Conservation (phyloP, 2,113 vertebrate species). For the Recurvirostra avosetta region DNA sequence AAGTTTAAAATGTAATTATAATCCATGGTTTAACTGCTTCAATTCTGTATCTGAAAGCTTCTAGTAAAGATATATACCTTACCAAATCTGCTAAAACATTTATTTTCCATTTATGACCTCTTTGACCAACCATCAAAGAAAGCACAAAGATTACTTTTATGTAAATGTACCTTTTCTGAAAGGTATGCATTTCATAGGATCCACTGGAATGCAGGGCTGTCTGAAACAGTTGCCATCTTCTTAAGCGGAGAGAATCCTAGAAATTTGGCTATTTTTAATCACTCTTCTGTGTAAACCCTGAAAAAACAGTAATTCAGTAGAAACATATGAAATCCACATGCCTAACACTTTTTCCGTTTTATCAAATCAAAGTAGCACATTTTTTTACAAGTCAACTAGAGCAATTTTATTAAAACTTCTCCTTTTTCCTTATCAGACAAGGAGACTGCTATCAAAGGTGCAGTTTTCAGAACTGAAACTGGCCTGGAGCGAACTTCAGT, state of each 20-base stretch:
- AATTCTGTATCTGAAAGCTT: not conserved
- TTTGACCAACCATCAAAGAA: not conserved
- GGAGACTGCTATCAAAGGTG: not conserved
- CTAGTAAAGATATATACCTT: not conserved
- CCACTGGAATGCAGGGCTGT: slow-evolving; percentile 59
- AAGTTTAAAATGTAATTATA: not conserved
- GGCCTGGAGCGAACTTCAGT: not conserved
- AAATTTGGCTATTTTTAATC: slow-evolving; percentile 66
- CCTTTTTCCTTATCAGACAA: not conserved
- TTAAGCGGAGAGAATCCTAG: slow-evolving; percentile 58
- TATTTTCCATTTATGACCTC: not conserved
- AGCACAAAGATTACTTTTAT: not conserved
- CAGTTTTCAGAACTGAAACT: not conserved
- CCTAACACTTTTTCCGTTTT: not conserved
- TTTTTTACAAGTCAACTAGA: not conserved
- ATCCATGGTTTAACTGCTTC: not conserved
- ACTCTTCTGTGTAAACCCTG: slow-evolving; percentile 68
- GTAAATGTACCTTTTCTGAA: slow-evolving; percentile 65
- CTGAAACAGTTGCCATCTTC: slow-evolving; percentile 60
- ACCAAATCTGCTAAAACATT: not conserved
- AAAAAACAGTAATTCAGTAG: not conserved
- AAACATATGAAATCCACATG: not conserved
- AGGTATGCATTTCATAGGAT: slow-evolving; percentile 39
- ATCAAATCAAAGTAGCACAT: not conserved
- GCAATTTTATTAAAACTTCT: not conserved